Evolutionary conservation across 2,888 invertebrate species (phyloP).

Genomic region (Chromoteleia sp.): DNA sequence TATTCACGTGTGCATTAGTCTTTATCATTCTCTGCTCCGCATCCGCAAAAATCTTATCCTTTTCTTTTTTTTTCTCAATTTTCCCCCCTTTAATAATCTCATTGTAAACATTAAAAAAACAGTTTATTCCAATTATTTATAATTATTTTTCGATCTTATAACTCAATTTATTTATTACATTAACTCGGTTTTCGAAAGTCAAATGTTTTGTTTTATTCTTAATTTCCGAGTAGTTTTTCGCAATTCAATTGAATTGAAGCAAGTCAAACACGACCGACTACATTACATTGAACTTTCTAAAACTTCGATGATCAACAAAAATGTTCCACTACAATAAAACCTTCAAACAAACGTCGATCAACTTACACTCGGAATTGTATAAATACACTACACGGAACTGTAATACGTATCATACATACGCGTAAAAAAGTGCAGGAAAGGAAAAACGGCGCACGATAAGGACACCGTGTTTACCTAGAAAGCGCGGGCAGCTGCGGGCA

Average conservation of each 20-base stretch:
- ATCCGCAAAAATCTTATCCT: too few relatives aligned
- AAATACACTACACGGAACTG: slow-evolving; percentile 25
- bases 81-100: too few relatives aligned
- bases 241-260: slow-evolving; percentile 8
- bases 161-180: too few relatives aligned
- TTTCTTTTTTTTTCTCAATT: too few relatives aligned
- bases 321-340: slow-evolving; percentile 27
- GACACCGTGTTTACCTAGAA: slow-evolving; percentile 39
- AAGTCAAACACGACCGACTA: slow-evolving; percentile 23
- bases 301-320: slow-evolving; percentile 40
- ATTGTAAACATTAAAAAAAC: too few relatives aligned
- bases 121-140: too few relatives aligned
- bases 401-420: slow-evolving; percentile 54
- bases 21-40: too few relatives aligned
- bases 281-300: slow-evolving; percentile 26
- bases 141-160: too few relatives aligned
- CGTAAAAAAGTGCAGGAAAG: slow-evolving; percentile 24
- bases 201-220: not conserved
- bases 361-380: slow-evolving; percentile 22
- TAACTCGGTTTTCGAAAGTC: too few relatives aligned
- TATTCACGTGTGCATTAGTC: too few relatives aligned
- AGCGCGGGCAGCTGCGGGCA: slow-evolving; percentile 45
- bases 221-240: not conserved
- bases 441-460: slow-evolving; percentile 34
- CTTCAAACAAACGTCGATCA: slow-evolving; percentile 47